phyloP scores from a whole-genome alignment of 2,888 invertebrate species.

The Dasypolia templi region DNA sequence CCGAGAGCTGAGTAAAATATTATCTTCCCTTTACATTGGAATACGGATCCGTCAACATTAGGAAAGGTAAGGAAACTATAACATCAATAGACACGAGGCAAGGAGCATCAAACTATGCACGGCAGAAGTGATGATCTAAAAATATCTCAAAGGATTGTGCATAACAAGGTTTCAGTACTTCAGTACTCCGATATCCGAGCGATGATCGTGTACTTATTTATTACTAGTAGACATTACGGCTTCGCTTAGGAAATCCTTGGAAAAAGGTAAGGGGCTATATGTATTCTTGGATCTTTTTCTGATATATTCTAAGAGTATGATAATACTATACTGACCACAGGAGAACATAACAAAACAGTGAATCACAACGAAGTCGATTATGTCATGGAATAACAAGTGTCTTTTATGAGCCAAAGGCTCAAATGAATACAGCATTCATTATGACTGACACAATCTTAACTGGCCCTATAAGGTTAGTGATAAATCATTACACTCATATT shows the following conservation, averaged over 20 bases:
- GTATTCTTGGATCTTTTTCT: slow-evolving; percentile 4
- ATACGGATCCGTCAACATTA: slow-evolving; percentile 5
- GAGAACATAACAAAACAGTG: slow-evolving; percentile 12
- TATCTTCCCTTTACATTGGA: slow-evolving; percentile 7
- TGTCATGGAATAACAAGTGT: slow-evolving; percentile 39
- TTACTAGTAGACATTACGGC: slow-evolving; percentile 36
- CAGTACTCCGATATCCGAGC: slow-evolving; percentile 49
- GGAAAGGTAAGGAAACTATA: slow-evolving; percentile 1
- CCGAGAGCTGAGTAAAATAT: neutral
- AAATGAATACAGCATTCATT: slow-evolving; percentile 40
- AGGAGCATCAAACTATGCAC: slow-evolving; percentile 59
- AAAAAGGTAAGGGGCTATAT: slow-evolving; percentile 7
- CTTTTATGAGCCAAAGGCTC: slow-evolving; percentile 26
- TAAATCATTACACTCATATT: slow-evolving; percentile 41
- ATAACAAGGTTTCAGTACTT: slow-evolving; percentile 62
- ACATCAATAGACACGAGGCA: slow-evolving; percentile 38
- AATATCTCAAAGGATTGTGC: slow-evolving; percentile 60
- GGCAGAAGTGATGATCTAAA: slow-evolving; percentile 60
- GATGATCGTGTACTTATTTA: slow-evolving; percentile 54
- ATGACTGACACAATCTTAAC: slow-evolving; percentile 35
- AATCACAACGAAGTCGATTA: slow-evolving; percentile 36
- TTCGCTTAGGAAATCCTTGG: slow-evolving; percentile 20
- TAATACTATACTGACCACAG: slow-evolving; percentile 8
- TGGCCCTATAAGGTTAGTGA: slow-evolving; percentile 32
- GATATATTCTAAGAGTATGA: neutral